A percentile compares a stretch with the other conserved stretches of the same genome.
phyloP scores from a whole-genome alignment of 2,797 vertebrate species.

The Capromys pilorides region DNA sequence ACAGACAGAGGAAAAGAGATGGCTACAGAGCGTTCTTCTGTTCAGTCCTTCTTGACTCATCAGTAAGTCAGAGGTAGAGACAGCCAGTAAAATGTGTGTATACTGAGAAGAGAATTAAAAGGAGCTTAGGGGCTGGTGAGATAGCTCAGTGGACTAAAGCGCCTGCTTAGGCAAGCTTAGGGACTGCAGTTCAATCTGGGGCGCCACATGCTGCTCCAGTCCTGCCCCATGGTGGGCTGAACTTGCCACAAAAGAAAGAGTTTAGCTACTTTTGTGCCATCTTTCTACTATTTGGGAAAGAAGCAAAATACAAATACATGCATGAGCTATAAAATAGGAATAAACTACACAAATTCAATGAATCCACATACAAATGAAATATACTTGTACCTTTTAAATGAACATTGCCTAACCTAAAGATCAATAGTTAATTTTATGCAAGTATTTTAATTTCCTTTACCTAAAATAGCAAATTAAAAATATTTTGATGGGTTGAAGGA shows the following conservation, averaged over 20 bases:
- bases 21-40: neutral
- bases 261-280: neutral
- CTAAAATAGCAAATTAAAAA: neutral
- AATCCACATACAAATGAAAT: neutral
- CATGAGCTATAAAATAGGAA: neutral
- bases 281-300: neutral
- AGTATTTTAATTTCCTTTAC: neutral
- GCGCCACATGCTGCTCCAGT: too few relatives aligned
- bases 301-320: neutral
- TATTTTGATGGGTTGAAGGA: neutral
- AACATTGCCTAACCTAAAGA: neutral
- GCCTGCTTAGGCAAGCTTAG: too few relatives aligned
- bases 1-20: neutral
- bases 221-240: too few relatives aligned
- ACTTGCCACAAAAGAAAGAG: neutral
- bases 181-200: too few relatives aligned
- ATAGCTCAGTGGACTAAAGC: too few relatives aligned
- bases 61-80: neutral
- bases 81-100: neutral
- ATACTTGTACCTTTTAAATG: constrained; percentile 14
- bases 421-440: neutral
- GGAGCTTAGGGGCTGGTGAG: neutral
- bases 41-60: neutral
- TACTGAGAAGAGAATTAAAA: neutral
- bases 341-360: neutral